Conservation (phyloP, 2,113 vertebrate species). For the Malaclemys terrapin region DNA sequence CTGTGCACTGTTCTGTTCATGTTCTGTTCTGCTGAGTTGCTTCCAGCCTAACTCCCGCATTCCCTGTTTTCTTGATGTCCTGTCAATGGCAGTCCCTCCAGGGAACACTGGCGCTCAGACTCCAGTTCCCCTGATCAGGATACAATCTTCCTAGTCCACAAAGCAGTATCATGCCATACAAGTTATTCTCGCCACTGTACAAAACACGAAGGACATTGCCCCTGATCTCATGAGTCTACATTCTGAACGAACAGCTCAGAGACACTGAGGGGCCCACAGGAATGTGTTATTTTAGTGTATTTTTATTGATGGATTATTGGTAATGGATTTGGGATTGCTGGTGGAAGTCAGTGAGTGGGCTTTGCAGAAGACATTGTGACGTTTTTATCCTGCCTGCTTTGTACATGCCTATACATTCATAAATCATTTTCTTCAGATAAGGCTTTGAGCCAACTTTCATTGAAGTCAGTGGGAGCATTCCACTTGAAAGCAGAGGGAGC, state of each 20-base stretch:
- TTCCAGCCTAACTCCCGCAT: too few species aligned
- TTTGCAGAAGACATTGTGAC: not conserved
- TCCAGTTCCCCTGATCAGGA: too few species aligned
- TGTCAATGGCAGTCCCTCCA: too few species aligned
- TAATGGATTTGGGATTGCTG: not conserved
- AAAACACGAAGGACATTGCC: not conserved
- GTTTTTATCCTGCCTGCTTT: not conserved
- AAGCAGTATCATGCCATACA: too few species aligned
- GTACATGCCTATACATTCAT: not conserved
- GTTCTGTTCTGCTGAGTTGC: too few species aligned
- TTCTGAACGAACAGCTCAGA: not conserved
- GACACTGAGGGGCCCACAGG: not conserved
- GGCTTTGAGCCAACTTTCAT: not conserved
- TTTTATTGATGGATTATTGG: not conserved
- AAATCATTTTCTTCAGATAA: not conserved
- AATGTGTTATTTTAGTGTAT: not conserved
- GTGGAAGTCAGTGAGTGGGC: not conserved
- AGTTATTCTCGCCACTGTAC: too few species aligned
- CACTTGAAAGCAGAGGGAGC: not conserved
- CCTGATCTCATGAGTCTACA: not conserved
- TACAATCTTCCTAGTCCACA: too few species aligned
- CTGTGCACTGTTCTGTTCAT: too few species aligned
- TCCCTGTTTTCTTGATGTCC: too few species aligned
- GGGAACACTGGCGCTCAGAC: too few species aligned
- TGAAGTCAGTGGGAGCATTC: not conserved